Evolutionary conservation across 2,888 invertebrate species (phyloP).

Genomic region (Dicyrtomina minuta): DNA sequence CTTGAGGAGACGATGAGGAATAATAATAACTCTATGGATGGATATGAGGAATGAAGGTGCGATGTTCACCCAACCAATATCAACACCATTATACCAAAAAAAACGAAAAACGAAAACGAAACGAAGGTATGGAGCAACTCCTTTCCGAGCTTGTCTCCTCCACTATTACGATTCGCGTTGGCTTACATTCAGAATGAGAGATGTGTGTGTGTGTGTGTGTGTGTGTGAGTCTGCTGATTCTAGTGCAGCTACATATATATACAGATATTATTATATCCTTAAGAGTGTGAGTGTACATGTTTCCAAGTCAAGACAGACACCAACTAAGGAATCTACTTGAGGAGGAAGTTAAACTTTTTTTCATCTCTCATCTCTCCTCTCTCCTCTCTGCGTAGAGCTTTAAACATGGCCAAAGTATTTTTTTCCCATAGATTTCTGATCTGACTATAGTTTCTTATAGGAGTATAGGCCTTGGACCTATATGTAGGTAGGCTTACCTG

Average conservation of each 20-base stretch:
- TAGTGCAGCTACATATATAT: no score
- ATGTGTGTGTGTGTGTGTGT: not conserved
- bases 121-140: not conserved
- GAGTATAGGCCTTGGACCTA: not conserved
- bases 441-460: slow-evolving; percentile 9
- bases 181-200: no score
- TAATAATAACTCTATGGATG: not conserved
- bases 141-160: not conserved
- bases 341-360: slow-evolving; percentile 9
- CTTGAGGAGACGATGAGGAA: slow-evolving; percentile 1
- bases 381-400: no score
- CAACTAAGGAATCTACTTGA: not conserved
- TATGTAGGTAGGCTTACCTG: no score
- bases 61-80: not conserved
- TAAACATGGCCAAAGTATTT: not conserved
- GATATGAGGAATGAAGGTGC: slow-evolving; percentile 6
- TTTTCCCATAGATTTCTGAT: slow-evolving; percentile 20
- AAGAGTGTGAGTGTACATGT: not conserved
- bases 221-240: no score
- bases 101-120: no score
- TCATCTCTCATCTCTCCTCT: not conserved
- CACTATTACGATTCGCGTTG: no score
- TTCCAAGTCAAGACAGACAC: not conserved
- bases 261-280: no score
- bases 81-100: not conserved